Conservation (phyloP, 64 coral and sea anemone genomes). For the Stylophora pistillata region DNA sequence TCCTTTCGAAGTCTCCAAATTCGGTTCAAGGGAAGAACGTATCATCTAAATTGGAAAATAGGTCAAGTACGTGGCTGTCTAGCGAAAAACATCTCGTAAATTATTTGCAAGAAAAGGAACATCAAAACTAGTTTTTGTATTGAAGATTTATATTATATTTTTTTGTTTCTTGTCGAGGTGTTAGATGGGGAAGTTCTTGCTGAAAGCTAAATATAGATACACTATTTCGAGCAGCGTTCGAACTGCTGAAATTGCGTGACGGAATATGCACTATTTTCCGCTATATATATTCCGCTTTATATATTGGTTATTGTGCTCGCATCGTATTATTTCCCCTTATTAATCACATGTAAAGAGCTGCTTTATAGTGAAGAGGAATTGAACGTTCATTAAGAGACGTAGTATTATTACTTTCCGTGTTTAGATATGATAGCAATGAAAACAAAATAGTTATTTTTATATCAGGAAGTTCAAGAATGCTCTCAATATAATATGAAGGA, state of each 20-base stretch:
- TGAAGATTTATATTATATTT: no score
- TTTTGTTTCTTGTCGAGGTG: no score
- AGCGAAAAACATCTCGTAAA: neutral
- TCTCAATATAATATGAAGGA: neutral
- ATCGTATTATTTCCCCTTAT: neutral
- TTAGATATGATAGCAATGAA: neutral
- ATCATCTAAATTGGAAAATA: no score
- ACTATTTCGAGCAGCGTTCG: neutral
- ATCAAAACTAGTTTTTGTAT: no score
- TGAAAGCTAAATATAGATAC: no score
- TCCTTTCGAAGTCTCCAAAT: neutral
- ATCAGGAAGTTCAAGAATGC: neutral
- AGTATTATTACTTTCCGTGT: neutral
- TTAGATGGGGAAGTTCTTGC: no score
- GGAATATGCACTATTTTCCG: neutral
- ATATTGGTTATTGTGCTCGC: no score
- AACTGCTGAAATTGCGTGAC: constrained; percentile 1
- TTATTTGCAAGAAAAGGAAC: neutral
- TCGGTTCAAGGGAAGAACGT: neutral
- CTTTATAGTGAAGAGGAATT: no score
- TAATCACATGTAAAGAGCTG: no score
- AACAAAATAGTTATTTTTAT: neutral
- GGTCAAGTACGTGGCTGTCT: no score
- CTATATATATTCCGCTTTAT: no score
- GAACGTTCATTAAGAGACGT: neutral